Percentiles rank a stretch among this genome's conserved stretches.
These are phyloP conservation scores for Formicarius rufipectus DNA, from an alignment of 2,113 vertebrate genomes.

Conservation along the genomic window DNA sequence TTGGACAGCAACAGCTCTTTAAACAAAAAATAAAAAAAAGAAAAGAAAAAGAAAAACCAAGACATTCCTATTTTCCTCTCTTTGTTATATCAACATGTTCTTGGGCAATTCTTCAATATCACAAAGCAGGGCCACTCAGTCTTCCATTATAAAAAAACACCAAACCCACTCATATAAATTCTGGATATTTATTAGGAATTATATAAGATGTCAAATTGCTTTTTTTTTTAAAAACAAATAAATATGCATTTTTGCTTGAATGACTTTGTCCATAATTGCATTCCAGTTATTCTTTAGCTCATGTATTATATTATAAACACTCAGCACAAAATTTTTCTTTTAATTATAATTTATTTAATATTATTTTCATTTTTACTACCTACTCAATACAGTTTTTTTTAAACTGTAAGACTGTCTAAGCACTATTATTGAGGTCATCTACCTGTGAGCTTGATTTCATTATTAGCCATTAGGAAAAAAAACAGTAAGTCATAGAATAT, in stretches of 20 bases:
- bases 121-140: background rate
- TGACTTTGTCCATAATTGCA: background rate
- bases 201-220: rapidly evolving
- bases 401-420: constrained; percentile 5
- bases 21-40: background rate
- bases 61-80: background rate
- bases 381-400: background rate
- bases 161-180: background rate
- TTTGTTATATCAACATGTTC: background rate
- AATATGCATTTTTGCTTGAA: background rate
- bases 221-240: background rate
- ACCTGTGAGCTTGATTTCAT: constrained; percentile 7
- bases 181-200: background rate
- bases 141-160: background rate
- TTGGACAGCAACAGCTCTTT: background rate
- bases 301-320: background rate
- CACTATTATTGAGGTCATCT: background rate
- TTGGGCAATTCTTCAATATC: background rate
- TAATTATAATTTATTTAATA: background rate
- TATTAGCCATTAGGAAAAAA: constrained; percentile 47
- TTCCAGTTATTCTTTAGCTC: background rate
- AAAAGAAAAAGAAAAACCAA: background rate
- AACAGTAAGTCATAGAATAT: constrained; percentile 12
- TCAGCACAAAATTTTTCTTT: background rate
- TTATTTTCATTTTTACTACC: background rate